These are phyloP conservation scores for Resseliella maxima DNA, from an alignment of 2,888 invertebrate species.

Conservation along the genomic window DNA sequence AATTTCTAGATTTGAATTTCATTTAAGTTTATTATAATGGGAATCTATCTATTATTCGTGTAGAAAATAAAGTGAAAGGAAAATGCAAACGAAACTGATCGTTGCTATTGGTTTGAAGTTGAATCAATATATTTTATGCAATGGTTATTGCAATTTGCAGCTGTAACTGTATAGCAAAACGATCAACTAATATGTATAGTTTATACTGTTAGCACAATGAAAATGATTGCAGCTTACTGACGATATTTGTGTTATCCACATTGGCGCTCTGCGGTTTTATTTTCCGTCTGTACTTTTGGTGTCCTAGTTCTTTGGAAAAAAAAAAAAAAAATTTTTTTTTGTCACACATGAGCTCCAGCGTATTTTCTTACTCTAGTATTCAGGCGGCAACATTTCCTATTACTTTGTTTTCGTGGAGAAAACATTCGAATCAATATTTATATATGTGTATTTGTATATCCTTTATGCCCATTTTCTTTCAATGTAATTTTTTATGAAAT, in stretches of 20 bases:
- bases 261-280: constrained; percentile 55
- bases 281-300: constrained; percentile 47
- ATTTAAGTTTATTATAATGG: too few relatives aligned
- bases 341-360: not conserved
- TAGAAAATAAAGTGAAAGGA: too few relatives aligned
- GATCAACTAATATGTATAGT: too few relatives aligned
- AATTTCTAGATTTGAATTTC: too few relatives aligned
- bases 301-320: not conserved
- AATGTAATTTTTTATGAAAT: not conserved
- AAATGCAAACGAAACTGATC: too few relatives aligned
- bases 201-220: not conserved
- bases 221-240: not conserved
- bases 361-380: not conserved
- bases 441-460: not conserved
- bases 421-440: not conserved
- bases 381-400: too few relatives aligned
- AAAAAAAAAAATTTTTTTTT: too few relatives aligned
- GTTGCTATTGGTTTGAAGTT: too few relatives aligned
- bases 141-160: too few relatives aligned
- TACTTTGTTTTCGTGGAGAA: not conserved
- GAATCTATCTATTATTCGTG: too few relatives aligned
- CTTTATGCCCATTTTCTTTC: not conserved
- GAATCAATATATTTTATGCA: too few relatives aligned
- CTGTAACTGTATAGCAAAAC: too few relatives aligned
- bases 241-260: constrained; percentile 35